Evolutionary conservation across 2,113 vertebrate species (phyloP), one percentile per base, ranked within the genome.

Genomic region (Sus scrofa): DNA sequence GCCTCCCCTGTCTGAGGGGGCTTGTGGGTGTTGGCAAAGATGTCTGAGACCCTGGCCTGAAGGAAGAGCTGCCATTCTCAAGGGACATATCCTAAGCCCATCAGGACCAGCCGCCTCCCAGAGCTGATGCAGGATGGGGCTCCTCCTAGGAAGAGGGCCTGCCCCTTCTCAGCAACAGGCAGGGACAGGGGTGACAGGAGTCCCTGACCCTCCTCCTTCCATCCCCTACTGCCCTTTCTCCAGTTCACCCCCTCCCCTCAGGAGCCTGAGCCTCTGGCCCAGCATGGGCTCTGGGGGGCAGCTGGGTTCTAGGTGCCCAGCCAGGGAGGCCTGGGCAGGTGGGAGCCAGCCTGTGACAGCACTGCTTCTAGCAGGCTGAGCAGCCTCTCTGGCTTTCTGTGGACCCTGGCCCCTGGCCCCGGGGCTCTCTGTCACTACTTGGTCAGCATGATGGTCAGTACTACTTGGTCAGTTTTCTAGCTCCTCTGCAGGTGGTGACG

Each of bases 381-480:
- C 22, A 32, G 60, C n/a, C 60, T 77, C n/a, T 82, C 85, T 56
- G 86, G 62, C 15, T 44, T 44, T 50, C 24, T 2, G 50, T 44
- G 58, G 78, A n/a, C n/a, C n/a, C n/a, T n/a, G n/a, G n/a, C 62
- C 74, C 73, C 89, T 68, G 20, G 44, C 73, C 73, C 74, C 32
- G 30, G 78, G 56, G 52, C 56, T 86, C 27, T 91, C 37, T 54
- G 8, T 56, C 71, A 78, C 52, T 68, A 27, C 74, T 84, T 73
- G 67, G 74, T 92, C 92, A 94, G 74, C 90, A 95, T 20, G 86
- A 86, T 82, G 62, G 39, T n/a, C n/a, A n/a, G n/a, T n/a, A n/a
- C n/a, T n/a, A n/a, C n/a, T n/a, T n/a, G n/a, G n/a, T n/a, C 62
- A 82, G 68, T 75, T 97, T 94, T 56, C 84, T 15, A 37, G 71